Conservation (phyloP, 2,797 vertebrate species). For the Eulemur rubriventer region DNA sequence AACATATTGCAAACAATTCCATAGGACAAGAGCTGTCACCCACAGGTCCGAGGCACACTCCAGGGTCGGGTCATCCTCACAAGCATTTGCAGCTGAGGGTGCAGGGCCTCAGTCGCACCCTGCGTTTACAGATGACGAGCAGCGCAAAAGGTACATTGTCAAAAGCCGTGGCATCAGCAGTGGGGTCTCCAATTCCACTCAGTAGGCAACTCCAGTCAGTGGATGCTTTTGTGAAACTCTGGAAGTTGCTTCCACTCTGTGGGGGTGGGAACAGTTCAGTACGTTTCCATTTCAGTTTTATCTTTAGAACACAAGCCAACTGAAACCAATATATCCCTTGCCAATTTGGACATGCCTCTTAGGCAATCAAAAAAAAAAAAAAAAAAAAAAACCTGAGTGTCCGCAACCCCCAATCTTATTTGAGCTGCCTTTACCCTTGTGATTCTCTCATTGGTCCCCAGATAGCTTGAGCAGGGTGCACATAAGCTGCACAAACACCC, state of each 20-base stretch:
- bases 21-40: background rate
- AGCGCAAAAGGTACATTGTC: background rate
- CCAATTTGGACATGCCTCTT: background rate
- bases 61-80: background rate
- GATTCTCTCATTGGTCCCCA: background rate
- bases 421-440: background rate
- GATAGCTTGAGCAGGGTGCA: background rate
- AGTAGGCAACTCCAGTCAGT: background rate
- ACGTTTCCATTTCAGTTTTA: constrained; percentile 10
- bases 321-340: background rate
- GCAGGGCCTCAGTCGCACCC: background rate
- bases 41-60: background rate
- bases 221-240: background rate
- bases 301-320: background rate
- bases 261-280: background rate
- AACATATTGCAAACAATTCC: background rate
- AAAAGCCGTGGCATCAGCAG: background rate
- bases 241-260: background rate
- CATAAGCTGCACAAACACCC: background rate
- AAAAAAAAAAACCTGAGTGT: background rate
- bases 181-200: background rate
- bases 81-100: background rate
- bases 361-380: background rate
- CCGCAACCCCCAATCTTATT: background rate
- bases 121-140: background rate